phyloP scores from a whole-genome alignment of 1,140 invertebrate species.

The Drosophila melanica region DNA sequence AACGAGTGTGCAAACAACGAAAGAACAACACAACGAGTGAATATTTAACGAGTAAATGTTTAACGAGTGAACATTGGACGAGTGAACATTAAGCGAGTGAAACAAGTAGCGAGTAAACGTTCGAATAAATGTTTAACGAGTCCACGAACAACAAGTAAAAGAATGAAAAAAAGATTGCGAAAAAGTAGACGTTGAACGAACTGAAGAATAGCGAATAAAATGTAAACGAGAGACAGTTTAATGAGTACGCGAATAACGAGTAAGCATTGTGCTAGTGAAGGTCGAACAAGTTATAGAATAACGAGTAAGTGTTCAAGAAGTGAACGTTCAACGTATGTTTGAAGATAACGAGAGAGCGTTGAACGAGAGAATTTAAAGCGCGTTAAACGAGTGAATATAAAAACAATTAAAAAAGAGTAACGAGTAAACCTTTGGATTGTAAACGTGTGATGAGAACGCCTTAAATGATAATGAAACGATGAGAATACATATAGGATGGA shows the following conservation, averaged over 20 bases:
- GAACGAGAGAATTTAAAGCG: too few relatives aligned
- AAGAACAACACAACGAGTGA: constrained; percentile 1
- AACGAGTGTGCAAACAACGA: constrained; percentile 7
- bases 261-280: background rate
- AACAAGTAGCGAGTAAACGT: background rate
- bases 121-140: too few relatives aligned
- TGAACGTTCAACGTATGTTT: too few relatives aligned
- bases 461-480: background rate
- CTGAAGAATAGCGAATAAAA: constrained; percentile 2
- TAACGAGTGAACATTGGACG: background rate
- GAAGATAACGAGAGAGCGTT: too few relatives aligned
- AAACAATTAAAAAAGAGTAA: background rate
- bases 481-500: background rate
- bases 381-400: too few relatives aligned
- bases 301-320: background rate
- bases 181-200: too few relatives aligned
- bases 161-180: too few relatives aligned
- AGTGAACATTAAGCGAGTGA: background rate
- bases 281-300: background rate
- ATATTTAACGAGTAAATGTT: background rate
- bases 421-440: background rate
- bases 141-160: too few relatives aligned
- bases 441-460: background rate
- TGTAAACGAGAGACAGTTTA: background rate
- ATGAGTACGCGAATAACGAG: background rate